phyloP scores from a whole-genome alignment of 2,888 invertebrate species.

The Philonicus albiceps region DNA sequence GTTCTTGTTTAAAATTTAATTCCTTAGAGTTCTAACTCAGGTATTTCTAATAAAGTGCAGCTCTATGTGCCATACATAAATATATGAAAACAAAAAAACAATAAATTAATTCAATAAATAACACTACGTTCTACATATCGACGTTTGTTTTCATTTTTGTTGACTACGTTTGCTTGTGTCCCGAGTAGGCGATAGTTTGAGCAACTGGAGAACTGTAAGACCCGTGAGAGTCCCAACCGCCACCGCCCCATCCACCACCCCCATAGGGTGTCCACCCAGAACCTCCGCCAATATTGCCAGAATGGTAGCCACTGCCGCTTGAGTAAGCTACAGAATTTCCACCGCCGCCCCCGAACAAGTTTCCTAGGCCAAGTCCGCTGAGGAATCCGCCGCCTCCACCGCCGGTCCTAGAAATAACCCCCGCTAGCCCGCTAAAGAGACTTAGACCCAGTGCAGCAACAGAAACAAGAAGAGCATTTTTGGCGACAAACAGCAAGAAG shows the following conservation, averaged over 20 bases:
- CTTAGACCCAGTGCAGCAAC: constrained; percentile 69
- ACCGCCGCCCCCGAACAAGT: constrained; percentile 54
- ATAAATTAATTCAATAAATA: constrained; percentile 40
- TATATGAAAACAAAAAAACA: constrained; percentile 2
- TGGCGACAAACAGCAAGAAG: constrained; percentile 69
- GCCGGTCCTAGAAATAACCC: constrained; percentile 54
- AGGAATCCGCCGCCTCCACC: constrained; percentile 53
- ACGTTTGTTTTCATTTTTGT: too few species aligned
- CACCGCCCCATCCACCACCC: constrained; percentile 52
- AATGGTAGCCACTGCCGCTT: constrained; percentile 32
- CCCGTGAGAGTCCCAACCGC: constrained; percentile 64
- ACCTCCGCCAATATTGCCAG: constrained; percentile 53
- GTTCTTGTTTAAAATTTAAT: not conserved
- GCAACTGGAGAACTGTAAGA: constrained; percentile 66
- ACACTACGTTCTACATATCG: not conserved
- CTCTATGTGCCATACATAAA: not conserved
- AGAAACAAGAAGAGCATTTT: constrained; percentile 70
- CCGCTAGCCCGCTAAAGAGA: constrained; percentile 63
- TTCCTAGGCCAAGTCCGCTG: constrained; percentile 46
- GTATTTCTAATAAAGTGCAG: not conserved
- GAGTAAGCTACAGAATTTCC: constrained; percentile 54
- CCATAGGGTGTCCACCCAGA: constrained; percentile 49
- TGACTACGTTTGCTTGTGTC: constrained; percentile 61
- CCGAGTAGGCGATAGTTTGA: constrained; percentile 66
- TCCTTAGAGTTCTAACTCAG: not conserved